A percentile compares a stretch with the other conserved stretches of the same genome.
Evolutionary conservation across 1,140 invertebrate genomes (phyloP).

Genomic region (Bombus superbus): DNA sequence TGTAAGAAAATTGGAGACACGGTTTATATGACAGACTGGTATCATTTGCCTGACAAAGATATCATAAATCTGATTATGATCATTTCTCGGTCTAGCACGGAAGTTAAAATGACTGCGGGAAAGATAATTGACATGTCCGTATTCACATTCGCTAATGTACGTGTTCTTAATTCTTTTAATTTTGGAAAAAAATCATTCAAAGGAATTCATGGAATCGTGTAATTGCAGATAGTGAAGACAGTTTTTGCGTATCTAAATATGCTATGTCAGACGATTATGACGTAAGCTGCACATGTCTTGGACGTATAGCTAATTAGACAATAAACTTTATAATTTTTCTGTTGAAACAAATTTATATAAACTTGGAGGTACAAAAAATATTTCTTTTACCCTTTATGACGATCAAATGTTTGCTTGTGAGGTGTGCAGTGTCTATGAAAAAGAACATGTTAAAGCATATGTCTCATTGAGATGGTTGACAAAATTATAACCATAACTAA

Average conservation of each 20-base stretch:
- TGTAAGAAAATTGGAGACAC: slow-evolving; percentile 63
- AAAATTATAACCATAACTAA: not conserved
- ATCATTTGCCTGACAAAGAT: slow-evolving; percentile 52
- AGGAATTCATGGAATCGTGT: not conserved
- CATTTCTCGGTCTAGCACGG: slow-evolving; percentile 60
- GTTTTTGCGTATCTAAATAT: slow-evolving; percentile 53
- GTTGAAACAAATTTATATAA: not conserved
- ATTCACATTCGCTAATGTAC: slow-evolving; percentile 67
- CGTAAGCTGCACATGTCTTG: not conserved
- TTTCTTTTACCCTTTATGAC: not conserved
- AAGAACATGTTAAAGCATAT: no score
- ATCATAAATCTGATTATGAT: slow-evolving; percentile 62
- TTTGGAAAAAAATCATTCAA: not conserved
- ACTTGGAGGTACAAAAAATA: not conserved
- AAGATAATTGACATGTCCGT: slow-evolving; percentile 66
- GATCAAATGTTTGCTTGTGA: no score
- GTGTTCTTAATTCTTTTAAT: slow-evolving; percentile 17
- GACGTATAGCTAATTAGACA: not conserved
- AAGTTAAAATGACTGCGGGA: slow-evolving; percentile 66
- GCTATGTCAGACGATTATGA: slow-evolving; percentile 3
- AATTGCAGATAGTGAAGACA: slow-evolving; percentile 50
- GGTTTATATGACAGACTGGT: slow-evolving; percentile 68
- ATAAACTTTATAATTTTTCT: not conserved
- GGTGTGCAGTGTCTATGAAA: no score
- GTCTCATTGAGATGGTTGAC: not conserved